Conservation (phyloP, 1,140 invertebrate genomes). For the Formica exsecta region DNA sequence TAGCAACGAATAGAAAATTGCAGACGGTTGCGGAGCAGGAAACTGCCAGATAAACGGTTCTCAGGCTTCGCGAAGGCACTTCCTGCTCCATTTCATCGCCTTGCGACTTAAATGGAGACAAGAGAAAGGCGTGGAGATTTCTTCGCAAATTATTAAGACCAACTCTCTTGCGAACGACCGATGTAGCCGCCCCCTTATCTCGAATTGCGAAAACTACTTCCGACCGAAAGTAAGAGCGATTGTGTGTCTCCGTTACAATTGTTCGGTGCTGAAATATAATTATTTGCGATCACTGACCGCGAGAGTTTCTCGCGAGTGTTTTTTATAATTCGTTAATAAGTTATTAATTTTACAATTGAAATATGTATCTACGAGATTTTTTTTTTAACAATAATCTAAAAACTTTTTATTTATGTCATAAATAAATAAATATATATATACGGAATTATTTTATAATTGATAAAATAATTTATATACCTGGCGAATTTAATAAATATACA, state of each 20-base stretch:
- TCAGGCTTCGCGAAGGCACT: slow-evolving; percentile 67
- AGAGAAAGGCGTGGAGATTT: slow-evolving; percentile 75
- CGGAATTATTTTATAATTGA: background rate
- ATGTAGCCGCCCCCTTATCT: slow-evolving; percentile 58
- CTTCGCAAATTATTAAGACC: slow-evolving; percentile 73
- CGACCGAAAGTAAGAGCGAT: slow-evolving; percentile 62
- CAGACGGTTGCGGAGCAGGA: slow-evolving; percentile 65
- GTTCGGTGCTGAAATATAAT: slow-evolving; percentile 7
- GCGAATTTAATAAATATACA: background rate
- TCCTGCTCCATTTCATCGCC: slow-evolving; percentile 73
- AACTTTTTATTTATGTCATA: background rate
- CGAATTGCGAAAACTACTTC: slow-evolving; percentile 27
- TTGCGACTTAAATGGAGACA: slow-evolving; percentile 72
- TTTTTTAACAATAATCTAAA: background rate
- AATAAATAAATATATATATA: background rate
- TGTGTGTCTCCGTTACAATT: slow-evolving; percentile 55
- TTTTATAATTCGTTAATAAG: background rate
- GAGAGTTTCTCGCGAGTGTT: background rate
- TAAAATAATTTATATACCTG: background rate
- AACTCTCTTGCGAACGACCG: slow-evolving; percentile 49
- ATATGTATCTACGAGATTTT: background rate
- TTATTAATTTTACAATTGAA: background rate
- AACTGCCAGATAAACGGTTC: slow-evolving; percentile 71
- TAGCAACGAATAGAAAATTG: slow-evolving; percentile 65
- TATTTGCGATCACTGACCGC: background rate